These are phyloP conservation scores for Astatoreochromis straeleni DNA, from an alignment of 2,113 vertebrate species.

Conservation along the genomic window DNA sequence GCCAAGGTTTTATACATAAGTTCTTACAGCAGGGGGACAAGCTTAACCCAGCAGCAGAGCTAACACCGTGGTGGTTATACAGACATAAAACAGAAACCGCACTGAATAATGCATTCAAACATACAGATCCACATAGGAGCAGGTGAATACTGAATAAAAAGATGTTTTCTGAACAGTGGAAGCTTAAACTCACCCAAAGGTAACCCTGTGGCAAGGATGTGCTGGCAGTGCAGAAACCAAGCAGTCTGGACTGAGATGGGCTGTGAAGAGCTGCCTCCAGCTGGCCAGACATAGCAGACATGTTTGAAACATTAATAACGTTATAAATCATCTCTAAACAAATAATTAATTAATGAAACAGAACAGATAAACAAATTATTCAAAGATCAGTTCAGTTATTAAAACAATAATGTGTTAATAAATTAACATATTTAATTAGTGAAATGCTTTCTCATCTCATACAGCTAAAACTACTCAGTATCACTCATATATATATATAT, in stretches of 20 bases:
- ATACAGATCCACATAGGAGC: not conserved
- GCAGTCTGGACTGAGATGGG: conserved; percentile 23
- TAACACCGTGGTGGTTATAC: not conserved
- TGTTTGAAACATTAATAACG: not conserved
- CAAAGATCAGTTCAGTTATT: not conserved
- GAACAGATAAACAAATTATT: not conserved
- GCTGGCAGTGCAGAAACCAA: conserved; percentile 26
- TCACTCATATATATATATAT: not conserved
- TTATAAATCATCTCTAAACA: not conserved
- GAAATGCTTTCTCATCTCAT: not conserved
- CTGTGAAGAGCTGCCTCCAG: conserved; percentile 33
- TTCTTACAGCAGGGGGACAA: not conserved
- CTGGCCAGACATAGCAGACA: not conserved
- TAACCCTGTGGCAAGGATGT: conserved; percentile 40
- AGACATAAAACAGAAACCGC: not conserved
- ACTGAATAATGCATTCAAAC: not conserved
- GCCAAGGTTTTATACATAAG: not conserved
- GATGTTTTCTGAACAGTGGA: not conserved
- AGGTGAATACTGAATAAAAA: not conserved
- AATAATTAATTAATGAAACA: not conserved
- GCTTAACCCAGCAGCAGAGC: not conserved
- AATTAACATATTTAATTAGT: not conserved
- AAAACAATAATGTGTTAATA: not conserved
- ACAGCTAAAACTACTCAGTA: not conserved
- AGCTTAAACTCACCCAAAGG: conserved; percentile 31